phyloP scores from a whole-genome alignment of 2,888 invertebrate species.

The Ellobium chinense region DNA sequence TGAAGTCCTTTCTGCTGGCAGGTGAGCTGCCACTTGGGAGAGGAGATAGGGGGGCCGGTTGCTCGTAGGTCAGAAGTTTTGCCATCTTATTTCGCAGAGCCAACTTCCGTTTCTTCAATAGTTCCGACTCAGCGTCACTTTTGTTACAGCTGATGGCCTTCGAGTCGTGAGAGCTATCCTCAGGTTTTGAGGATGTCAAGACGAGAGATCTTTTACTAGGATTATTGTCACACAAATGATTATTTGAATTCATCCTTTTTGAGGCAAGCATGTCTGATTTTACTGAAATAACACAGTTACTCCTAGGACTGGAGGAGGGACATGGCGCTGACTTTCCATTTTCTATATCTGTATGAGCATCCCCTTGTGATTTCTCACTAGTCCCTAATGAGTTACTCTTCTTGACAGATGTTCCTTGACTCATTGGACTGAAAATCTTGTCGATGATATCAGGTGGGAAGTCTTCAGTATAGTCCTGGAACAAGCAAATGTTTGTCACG shows the following conservation, averaged over 20 bases:
- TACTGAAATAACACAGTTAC: neutral
- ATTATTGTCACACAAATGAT: too few species aligned
- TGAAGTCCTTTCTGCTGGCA: slow-evolving; percentile 58
- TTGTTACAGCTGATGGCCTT: neutral
- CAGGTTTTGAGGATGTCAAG: neutral
- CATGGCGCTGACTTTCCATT: neutral
- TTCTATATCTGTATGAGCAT: too few species aligned
- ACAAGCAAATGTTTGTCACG: too few species aligned
- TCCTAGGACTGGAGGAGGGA: neutral
- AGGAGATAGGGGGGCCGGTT: slow-evolving; percentile 58
- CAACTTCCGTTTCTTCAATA: slow-evolving; percentile 45
- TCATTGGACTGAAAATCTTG: slow-evolving; percentile 38
- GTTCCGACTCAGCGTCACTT: neutral
- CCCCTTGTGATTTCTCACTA: too few species aligned
- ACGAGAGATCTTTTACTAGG: neutral
- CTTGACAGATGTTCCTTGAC: neutral
- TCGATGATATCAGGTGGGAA: slow-evolving; percentile 36
- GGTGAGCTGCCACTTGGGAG: slow-evolving; percentile 52
- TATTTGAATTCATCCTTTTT: neutral
- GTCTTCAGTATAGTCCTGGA: slow-evolving; percentile 36
- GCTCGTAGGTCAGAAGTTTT: slow-evolving; percentile 58
- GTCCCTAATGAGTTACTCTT: neutral
- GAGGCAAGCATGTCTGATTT: neutral
- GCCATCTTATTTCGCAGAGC: slow-evolving; percentile 56
- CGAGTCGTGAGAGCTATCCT: neutral